These are phyloP conservation scores for Oophaga sylvatica DNA, from an alignment of 2,797 vertebrate genomes.

Conservation along the genomic window DNA sequence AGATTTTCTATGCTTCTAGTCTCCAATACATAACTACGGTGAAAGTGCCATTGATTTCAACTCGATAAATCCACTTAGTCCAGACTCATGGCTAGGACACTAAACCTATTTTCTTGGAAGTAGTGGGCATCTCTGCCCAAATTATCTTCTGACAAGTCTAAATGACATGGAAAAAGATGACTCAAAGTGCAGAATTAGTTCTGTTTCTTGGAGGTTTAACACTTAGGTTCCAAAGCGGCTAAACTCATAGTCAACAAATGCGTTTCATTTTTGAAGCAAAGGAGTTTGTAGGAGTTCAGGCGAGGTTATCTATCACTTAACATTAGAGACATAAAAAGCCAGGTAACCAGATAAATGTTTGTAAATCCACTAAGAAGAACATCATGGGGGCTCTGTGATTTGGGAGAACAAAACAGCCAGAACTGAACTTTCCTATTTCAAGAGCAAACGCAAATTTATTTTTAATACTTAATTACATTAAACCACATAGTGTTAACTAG, in stretches of 20 bases:
- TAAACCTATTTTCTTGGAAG: neutral
- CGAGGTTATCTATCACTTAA: neutral
- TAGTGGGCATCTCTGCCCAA: neutral
- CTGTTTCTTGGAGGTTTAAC: neutral
- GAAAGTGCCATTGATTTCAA: too few species aligned
- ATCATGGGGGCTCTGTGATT: slow-evolving; percentile 18
- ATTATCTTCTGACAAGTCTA: neutral
- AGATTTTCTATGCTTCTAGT: too few species aligned
- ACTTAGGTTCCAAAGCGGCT: neutral
- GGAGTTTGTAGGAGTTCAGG: neutral
- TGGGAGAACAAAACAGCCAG: slow-evolving; percentile 18
- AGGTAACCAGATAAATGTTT: slow-evolving; percentile 29
- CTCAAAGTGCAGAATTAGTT: neutral
- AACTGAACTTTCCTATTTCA: neutral
- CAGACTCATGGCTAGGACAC: neutral
- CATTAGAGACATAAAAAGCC: neutral
- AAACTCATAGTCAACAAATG: neutral
- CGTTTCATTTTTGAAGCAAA: neutral
- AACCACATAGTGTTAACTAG: slow-evolving; percentile 54
- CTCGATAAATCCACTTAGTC: neutral
- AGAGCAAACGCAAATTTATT: slow-evolving; percentile 38
- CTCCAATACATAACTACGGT: too few species aligned
- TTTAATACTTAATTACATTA: slow-evolving; percentile 49
- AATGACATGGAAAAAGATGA: too few species aligned
- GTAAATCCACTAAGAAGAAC: slow-evolving; percentile 4